Evolutionary conservation across 2,113 vertebrate species (phyloP), one percentile per base, ranked within the genome.

Genomic region (Platycercus adscitus): DNA sequence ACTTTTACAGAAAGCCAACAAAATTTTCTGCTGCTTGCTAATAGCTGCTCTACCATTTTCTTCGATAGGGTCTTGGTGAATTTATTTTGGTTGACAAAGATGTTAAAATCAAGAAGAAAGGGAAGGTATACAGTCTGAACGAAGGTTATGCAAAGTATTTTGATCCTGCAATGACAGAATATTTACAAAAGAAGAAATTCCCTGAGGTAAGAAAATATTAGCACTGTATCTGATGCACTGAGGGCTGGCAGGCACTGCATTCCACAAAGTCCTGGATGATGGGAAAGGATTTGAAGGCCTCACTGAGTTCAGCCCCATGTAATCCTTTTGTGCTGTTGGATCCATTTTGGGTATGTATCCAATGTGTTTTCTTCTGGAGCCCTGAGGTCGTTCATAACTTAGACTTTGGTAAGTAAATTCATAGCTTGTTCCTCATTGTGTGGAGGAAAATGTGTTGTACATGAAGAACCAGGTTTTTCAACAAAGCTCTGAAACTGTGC

Each of bases 131-230:
- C 97, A 99, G 99, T 89, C 91, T 99, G 47, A 99, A 99, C n/a
- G 99, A 99, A 92, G 99, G 99, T 55, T 99, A 99, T 86, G 99
- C 99, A 4, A 99, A 99, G 80, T 99, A 99, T 97, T 99, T 99
- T 93, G 98, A 99, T 79, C 98, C 98, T 21, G 98, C 98, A 76
- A 97, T 99, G 81, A 98, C 98, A 29, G 99, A 99, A 53, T 99
- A 99, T 89, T 95, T 99, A 85, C 98, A 99, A 75, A 98, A 98
- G 97, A 99, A 99, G 98, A 99, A 99, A 98, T 99, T 99, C 92
- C 99, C 99, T 7, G 98, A 99, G 99, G 99, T 99, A 98, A 98
- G 98, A 65, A 91, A 95, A 50, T 69, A 56, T 21, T 63, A 84
- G 17, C 31, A 49, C 25, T 80, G 26, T 70, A 33, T 11, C 10